Conservation (phyloP, 1,140 invertebrate genomes). For the Pectinophora gossypiella region DNA sequence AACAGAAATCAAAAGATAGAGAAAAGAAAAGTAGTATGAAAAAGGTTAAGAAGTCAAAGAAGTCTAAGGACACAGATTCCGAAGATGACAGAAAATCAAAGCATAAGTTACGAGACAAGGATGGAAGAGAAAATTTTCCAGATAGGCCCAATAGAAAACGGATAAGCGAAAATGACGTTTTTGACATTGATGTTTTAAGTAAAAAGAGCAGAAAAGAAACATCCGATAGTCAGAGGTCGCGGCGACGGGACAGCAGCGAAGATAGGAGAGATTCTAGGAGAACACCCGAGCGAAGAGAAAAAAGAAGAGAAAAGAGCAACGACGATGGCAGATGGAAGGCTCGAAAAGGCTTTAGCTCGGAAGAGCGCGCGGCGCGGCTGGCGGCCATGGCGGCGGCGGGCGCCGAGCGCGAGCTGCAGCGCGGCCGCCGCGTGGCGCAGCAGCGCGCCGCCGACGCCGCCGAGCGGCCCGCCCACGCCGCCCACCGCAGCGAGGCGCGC, state of each 20-base stretch:
- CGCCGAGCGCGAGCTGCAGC: slow-evolving; percentile 40
- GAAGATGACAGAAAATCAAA: neutral
- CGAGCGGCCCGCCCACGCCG: slow-evolving; percentile 32
- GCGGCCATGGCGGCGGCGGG: slow-evolving; percentile 85
- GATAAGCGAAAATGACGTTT: no score
- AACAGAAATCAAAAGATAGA: neutral
- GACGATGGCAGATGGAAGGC: slow-evolving; percentile 1
- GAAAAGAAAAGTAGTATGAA: slow-evolving; percentile 10
- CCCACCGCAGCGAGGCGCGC: slow-evolving; percentile 24
- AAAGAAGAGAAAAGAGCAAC: no score
- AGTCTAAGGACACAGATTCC: neutral
- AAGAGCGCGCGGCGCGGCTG: slow-evolving; percentile 83
- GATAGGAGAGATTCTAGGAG: no score
- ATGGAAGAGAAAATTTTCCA: no score
- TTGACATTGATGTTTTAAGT: no score
- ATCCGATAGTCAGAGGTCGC: no score
- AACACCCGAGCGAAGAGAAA: no score
- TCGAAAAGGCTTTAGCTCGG: slow-evolving; percentile 60
- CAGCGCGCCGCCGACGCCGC: slow-evolving; percentile 37
- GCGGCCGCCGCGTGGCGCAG: slow-evolving; percentile 42
- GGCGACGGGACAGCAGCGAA: no score
- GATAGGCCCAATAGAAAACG: no score
- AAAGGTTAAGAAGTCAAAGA: no score
- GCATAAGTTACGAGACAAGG: neutral
- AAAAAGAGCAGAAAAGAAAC: no score